Evolutionary conservation across 1,140 invertebrate species (phyloP).

Genomic region (Polyergus mexicanus): DNA sequence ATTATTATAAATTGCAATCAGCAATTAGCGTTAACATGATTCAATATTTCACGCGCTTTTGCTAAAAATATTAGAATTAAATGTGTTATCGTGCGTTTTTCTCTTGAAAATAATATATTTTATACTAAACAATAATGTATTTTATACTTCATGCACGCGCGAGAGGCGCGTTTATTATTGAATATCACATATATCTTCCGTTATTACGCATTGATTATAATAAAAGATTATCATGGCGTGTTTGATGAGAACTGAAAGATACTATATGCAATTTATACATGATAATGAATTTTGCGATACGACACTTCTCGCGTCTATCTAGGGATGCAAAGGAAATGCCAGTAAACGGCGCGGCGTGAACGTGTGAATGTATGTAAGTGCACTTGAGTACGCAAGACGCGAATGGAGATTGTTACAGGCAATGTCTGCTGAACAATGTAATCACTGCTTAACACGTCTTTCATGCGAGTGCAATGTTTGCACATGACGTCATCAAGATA

Average conservation of each 20-base stretch:
- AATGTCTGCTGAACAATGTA: conserved; percentile 67
- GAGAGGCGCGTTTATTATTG: background rate
- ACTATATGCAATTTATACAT: background rate
- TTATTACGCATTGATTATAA: conserved; percentile 6
- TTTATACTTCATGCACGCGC: background rate
- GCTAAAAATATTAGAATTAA: conserved; percentile 17
- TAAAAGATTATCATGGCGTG: background rate
- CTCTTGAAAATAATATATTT: background rate
- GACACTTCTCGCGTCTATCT: conserved; percentile 1
- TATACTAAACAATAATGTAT: background rate
- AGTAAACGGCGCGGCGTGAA: conserved; percentile 37
- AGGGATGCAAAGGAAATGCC: conserved; percentile 5
- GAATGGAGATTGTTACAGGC: conserved; percentile 64
- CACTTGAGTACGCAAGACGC: conserved; percentile 16
- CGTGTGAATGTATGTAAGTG: conserved; percentile 33
- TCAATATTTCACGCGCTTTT: background rate
- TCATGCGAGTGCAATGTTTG: conserved; percentile 21
- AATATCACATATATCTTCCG: background rate
- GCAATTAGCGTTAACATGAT: background rate
- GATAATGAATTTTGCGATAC: background rate
- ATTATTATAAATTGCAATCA: conserved; percentile 20
- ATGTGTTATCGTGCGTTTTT: background rate
- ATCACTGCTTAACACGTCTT: conserved; percentile 53
- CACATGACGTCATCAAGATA: conserved; percentile 49
- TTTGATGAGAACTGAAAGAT: conserved; percentile 33